phyloP scores from a whole-genome alignment of 2,797 vertebrate genomes.

The Karalla daura region DNA sequence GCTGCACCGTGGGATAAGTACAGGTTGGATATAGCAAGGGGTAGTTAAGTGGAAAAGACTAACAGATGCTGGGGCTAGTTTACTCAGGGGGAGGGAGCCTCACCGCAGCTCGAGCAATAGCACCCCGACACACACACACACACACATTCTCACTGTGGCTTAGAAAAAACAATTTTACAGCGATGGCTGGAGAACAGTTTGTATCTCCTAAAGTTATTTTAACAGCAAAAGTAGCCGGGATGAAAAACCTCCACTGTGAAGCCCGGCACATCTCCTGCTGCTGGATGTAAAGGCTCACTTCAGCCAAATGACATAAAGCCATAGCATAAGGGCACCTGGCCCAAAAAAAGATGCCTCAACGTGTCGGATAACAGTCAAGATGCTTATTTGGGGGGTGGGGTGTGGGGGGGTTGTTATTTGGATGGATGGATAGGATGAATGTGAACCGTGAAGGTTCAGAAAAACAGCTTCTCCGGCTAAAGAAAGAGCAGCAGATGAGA shows the following conservation, averaged over 20 bases:
- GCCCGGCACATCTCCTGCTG: background rate
- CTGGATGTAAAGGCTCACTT: slow-evolving; percentile 12
- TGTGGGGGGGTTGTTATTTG: background rate
- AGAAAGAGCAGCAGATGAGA: background rate
- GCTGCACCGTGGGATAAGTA: slow-evolving; percentile 83
- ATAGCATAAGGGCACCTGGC: background rate
- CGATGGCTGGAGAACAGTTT: slow-evolving; percentile 59
- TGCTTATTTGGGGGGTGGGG: too few species aligned
- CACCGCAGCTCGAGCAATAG: slow-evolving; percentile 71
- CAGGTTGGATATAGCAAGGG: slow-evolving; percentile 83
- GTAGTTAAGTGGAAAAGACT: slow-evolving; percentile 87
- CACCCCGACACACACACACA: slow-evolving; percentile 61
- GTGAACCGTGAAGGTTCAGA: background rate
- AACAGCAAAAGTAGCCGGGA: slow-evolving; percentile 26
- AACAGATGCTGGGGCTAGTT: slow-evolving; percentile 86
- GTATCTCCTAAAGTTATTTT: slow-evolving; percentile 68
- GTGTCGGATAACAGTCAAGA: too few species aligned
- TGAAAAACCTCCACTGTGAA: slow-evolving; percentile 4
- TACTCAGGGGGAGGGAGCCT: slow-evolving; percentile 76
- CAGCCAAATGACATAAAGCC: background rate
- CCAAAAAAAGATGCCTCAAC: too few species aligned
- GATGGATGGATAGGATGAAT: too few species aligned
- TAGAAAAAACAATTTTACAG: slow-evolving; percentile 65
- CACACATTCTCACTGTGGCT: slow-evolving; percentile 63
- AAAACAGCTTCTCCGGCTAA: background rate